Percentiles rank a stretch among this genome's conserved stretches.
phyloP scores from a whole-genome alignment of 2,797 vertebrate genomes.

The Syndactyla subalaris region DNA sequence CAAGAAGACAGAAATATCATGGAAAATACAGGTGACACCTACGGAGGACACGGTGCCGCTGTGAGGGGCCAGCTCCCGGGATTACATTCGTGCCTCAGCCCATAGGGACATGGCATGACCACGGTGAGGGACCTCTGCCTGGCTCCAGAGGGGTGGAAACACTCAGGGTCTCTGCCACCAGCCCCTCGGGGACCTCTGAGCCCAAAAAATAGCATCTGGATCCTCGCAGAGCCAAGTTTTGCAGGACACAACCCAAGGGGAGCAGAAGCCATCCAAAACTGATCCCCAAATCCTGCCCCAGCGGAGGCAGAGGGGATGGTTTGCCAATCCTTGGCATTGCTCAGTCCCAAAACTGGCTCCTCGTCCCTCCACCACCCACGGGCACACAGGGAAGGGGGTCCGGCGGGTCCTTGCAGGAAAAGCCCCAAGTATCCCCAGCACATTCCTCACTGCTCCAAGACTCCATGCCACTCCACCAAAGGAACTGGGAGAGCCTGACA shows the following conservation, averaged over 20 bases:
- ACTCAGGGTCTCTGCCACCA: fast-evolving
- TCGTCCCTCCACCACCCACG: neutral
- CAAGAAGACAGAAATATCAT: conserved; percentile 16
- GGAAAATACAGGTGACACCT: conserved; percentile 41
- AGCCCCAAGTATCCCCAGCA: neutral
- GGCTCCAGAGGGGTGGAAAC: neutral
- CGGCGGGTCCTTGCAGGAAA: neutral
- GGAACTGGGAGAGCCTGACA: neutral
- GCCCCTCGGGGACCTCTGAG: neutral
- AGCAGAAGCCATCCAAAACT: neutral
- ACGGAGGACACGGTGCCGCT: neutral
- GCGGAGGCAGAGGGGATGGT: neutral
- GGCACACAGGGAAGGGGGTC: neutral
- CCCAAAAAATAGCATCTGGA: neutral
- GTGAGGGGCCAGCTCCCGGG: neutral
- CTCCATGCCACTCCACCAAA: neutral
- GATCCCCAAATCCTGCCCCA: neutral
- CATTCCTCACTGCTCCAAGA: fast-evolving
- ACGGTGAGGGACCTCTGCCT: neutral
- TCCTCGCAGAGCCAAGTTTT: neutral
- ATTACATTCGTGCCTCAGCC: neutral
- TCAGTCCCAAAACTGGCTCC: neutral
- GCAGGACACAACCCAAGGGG: fast-evolving
- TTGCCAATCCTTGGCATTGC: neutral
- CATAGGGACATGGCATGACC: fast-evolving